A percentile compares a stretch with the other conserved stretches of the same genome.
Conservation (phyloP, 1,140 invertebrate species). For the Antheraea mylitta region DNA sequence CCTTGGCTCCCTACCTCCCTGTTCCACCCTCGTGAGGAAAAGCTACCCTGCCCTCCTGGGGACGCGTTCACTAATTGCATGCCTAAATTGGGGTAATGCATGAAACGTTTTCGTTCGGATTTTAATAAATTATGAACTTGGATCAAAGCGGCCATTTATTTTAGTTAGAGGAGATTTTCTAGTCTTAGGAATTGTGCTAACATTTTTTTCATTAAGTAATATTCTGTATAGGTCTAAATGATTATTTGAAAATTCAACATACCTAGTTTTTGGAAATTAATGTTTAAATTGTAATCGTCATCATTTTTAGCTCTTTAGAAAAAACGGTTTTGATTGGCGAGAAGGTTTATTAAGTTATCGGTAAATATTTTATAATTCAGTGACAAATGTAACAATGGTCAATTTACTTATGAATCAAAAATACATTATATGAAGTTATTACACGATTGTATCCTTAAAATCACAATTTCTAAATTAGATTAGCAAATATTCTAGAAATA, state of each 20-base stretch:
- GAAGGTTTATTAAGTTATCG: too few species aligned
- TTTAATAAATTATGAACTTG: slow-evolving; percentile 71
- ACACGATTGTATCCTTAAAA: too few species aligned
- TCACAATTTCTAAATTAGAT: too few species aligned
- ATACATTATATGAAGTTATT: too few species aligned
- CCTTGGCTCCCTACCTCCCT: slow-evolving; percentile 22
- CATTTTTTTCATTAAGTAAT: too few species aligned
- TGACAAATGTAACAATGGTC: too few species aligned
- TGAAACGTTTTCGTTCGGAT: slow-evolving; percentile 51
- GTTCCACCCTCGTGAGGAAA: slow-evolving; percentile 23
- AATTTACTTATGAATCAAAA: too few species aligned
- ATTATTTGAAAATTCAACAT: not conserved
- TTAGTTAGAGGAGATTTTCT: slow-evolving; percentile 59
- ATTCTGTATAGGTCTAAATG: not conserved
- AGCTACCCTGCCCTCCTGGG: slow-evolving; percentile 44
- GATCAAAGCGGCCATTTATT: slow-evolving; percentile 69
- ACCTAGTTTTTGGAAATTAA: too few species aligned
- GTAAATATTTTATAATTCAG: too few species aligned
- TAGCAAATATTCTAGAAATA: too few species aligned
- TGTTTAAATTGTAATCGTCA: not conserved
- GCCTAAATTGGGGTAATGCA: slow-evolving; percentile 75
- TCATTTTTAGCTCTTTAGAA: too few species aligned
- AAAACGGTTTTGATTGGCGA: too few species aligned
- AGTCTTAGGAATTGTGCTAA: slow-evolving; percentile 18
- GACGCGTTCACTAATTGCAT: slow-evolving; percentile 71